Evolutionary conservation across 1,140 invertebrate genomes (phyloP).

Genomic region (Phenacoccus solenopsis): DNA sequence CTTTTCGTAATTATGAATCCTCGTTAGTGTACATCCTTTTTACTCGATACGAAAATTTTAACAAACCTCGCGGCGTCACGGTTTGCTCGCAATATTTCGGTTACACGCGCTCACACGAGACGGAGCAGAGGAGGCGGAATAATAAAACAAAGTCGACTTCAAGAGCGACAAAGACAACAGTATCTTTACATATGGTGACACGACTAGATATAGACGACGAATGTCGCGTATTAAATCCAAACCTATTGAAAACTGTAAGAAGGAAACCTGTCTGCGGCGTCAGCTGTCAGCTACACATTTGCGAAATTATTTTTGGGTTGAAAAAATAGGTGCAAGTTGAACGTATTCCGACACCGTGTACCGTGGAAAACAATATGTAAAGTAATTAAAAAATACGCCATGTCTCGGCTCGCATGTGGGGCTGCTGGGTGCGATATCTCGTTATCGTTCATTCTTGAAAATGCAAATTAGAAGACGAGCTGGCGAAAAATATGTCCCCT

Average conservation of each 20-base stretch:
- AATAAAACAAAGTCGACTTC: too few species aligned
- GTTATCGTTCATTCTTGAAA: background rate
- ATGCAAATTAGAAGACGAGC: slow-evolving; percentile 3
- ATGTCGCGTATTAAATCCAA: background rate
- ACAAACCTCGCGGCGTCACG: background rate
- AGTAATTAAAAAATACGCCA: background rate
- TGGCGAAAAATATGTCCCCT: too few species aligned
- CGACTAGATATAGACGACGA: background rate
- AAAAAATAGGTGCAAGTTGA: too few species aligned
- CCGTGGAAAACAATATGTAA: background rate
- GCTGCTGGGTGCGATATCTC: background rate
- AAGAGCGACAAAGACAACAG: background rate
- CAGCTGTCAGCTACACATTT: slow-evolving; percentile 10
- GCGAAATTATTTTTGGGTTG: slow-evolving; percentile 9
- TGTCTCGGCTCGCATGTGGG: background rate
- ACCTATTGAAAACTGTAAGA: background rate
- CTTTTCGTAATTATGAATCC: background rate
- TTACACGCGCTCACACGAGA: background rate
- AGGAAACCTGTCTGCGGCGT: background rate
- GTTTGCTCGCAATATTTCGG: background rate
- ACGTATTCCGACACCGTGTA: background rate
- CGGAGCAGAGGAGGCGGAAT: background rate
- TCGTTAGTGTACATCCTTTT: background rate
- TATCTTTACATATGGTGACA: background rate
- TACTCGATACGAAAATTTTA: background rate